Percentiles rank a stretch among this genome's conserved stretches.
Conservation (phyloP, 1,140 invertebrate species). For the Helicorthomorpha holstii region DNA sequence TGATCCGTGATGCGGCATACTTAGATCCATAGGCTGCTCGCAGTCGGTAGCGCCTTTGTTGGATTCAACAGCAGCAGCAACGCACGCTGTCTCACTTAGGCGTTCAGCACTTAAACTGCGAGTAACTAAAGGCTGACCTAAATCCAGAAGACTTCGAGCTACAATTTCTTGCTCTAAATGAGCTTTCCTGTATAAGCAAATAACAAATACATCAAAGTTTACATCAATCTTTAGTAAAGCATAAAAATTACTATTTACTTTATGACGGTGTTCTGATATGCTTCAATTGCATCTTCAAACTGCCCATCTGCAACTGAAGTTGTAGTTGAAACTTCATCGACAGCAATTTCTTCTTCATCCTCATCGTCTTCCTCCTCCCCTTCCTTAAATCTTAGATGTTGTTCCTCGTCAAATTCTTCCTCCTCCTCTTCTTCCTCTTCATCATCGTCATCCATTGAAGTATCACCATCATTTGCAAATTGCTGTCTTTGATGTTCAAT, state of each 20-base stretch:
- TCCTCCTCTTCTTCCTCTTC: conserved; percentile 12
- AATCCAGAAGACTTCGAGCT: conserved; percentile 61
- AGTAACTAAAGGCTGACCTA: too few species aligned
- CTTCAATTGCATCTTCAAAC: conserved; percentile 37
- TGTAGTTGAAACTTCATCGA: conserved; percentile 36
- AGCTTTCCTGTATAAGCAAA: not conserved
- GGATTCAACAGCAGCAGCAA: too few species aligned
- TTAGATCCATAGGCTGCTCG: conserved; percentile 15
- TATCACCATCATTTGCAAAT: conserved; percentile 1
- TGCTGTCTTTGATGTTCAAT: conserved; percentile 4
- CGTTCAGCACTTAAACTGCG: too few species aligned
- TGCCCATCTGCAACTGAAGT: conserved; percentile 12
- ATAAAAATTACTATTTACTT: conserved; percentile 38
- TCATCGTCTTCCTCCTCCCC: conserved; percentile 17
- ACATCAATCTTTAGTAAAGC: not conserved
- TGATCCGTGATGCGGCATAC: conserved; percentile 4
- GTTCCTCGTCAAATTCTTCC: conserved; percentile 11
- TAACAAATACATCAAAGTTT: not conserved
- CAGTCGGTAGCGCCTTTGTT: not conserved
- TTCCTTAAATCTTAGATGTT: conserved; percentile 14
- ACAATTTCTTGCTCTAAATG: conserved; percentile 24
- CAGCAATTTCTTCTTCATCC: conserved; percentile 30
- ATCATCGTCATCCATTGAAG: conserved; percentile 8
- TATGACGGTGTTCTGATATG: conserved; percentile 1
- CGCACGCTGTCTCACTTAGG: too few species aligned